A percentile compares a stretch with the other conserved stretches of the same genome.
phyloP scores from a whole-genome alignment of 64 coral and sea anemone genomes.

The Stichodactyla helianthus region DNA sequence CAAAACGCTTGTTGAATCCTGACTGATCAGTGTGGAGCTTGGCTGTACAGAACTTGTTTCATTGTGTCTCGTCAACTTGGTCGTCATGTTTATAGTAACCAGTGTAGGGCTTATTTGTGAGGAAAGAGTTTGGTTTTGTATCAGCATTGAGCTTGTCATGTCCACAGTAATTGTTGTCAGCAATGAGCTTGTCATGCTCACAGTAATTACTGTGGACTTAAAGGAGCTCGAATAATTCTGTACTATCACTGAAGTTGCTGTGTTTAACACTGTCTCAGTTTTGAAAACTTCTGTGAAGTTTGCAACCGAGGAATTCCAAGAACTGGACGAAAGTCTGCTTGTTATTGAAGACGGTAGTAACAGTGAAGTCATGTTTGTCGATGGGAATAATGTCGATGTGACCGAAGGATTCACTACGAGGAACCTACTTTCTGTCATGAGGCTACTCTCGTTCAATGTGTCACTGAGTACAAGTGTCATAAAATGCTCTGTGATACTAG shows the following conservation, averaged over 20 bases:
- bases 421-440: background rate
- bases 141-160: background rate
- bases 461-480: background rate
- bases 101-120: background rate
- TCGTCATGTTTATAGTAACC: background rate
- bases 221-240: background rate
- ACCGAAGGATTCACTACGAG: background rate
- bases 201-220: no score
- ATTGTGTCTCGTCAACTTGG: background rate
- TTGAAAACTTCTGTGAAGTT: background rate
- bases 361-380: background rate
- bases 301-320: background rate
- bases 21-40: background rate
- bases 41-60: background rate
- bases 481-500: background rate
- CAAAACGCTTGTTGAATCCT: background rate
- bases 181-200: background rate
- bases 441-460: background rate
- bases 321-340: background rate
- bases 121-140: background rate
- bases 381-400: background rate
- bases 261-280: background rate
- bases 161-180: background rate
- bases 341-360: background rate
- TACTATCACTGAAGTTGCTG: background rate